These are phyloP conservation scores for Pseudopipra pipra DNA, from an alignment of 2,113 vertebrate species.

Conservation along the genomic window DNA sequence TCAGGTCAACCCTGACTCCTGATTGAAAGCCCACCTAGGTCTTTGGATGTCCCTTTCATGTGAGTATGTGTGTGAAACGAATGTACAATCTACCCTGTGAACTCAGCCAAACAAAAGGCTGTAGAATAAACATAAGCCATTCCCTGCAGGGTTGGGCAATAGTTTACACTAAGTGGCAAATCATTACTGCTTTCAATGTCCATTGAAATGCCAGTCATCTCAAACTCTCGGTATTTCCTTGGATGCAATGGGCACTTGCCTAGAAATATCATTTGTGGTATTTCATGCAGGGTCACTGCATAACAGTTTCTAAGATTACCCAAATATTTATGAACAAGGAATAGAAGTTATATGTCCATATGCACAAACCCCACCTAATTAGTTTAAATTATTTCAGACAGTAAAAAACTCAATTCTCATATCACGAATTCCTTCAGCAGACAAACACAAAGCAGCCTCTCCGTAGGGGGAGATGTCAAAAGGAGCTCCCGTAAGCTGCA, in stretches of 20 bases:
- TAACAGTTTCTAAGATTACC: background rate
- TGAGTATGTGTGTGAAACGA: background rate
- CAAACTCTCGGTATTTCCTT: background rate
- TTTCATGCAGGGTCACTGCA: background rate
- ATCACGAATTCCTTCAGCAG: background rate
- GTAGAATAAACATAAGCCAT: background rate
- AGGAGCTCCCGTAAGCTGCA: background rate
- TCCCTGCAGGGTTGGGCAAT: background rate
- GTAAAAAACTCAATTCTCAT: background rate
- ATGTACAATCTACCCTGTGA: background rate
- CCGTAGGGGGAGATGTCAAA: background rate
- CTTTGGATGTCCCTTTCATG: background rate
- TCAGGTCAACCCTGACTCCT: background rate
- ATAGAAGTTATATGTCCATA: background rate
- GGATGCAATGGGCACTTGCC: background rate
- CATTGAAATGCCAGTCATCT: background rate
- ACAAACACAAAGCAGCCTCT: background rate
- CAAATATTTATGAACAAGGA: background rate
- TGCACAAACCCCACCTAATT: background rate
- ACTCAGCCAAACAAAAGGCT: background rate
- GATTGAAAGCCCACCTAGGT: background rate
- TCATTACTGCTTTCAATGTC: background rate
- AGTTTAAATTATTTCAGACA: background rate
- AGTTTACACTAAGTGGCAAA: background rate
- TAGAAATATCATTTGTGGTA: background rate